phyloP scores from a whole-genome alignment of 2,797 vertebrate genomes.

The Semotilus atromaculatus region DNA sequence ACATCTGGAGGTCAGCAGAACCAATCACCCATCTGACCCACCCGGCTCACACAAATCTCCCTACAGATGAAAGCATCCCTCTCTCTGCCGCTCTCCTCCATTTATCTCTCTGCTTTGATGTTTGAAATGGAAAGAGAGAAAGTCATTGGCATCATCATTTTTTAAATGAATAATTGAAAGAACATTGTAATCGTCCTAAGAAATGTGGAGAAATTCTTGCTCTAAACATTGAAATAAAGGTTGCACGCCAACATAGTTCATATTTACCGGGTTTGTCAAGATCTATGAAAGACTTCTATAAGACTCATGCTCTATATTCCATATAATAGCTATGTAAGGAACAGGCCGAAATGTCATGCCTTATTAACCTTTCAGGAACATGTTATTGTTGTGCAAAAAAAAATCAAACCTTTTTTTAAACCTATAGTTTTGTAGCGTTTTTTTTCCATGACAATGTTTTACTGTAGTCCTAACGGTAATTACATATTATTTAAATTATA shows the following conservation, averaged over 20 bases:
- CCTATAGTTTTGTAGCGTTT: background rate
- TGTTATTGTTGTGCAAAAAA: too few species aligned
- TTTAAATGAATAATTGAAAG: background rate
- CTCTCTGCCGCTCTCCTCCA: background rate
- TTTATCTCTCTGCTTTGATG: background rate
- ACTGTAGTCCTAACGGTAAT: background rate
- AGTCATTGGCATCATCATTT: background rate
- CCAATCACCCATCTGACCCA: constrained; percentile 56
- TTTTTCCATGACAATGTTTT: background rate
- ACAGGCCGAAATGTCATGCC: background rate
- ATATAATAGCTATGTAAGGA: background rate
- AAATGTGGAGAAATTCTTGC: background rate
- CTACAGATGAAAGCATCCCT: constrained; percentile 34
- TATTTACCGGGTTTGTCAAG: background rate
- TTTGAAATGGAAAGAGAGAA: background rate
- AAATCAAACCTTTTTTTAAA: too few species aligned
- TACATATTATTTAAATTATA: background rate
- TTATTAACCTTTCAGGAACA: background rate
- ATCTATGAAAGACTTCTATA: background rate
- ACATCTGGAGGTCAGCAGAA: constrained; percentile 69
- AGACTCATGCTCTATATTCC: background rate
- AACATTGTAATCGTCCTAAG: background rate
- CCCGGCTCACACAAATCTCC: constrained; percentile 26
- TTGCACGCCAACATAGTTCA: background rate
- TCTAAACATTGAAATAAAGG: background rate